A percentile compares a stretch with the other conserved stretches of the same genome.
phyloP scores from a whole-genome alignment of 2,113 vertebrate genomes.

The Hiodon alosoides region DNA sequence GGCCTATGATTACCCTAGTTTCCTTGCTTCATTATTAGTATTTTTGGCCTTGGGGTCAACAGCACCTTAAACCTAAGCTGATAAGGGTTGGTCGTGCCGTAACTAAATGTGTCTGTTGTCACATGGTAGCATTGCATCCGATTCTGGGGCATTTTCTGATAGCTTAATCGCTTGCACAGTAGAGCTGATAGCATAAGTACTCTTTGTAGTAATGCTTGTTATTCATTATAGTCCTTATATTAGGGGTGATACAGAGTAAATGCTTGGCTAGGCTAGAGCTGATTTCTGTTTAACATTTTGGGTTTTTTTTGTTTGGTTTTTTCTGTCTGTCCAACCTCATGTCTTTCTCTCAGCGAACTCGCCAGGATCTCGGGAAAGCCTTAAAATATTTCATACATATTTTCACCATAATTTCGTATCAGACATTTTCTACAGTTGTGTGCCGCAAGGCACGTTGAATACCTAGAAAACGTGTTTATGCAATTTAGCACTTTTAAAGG shows the following conservation, averaged over 20 bases:
- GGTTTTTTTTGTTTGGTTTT: not conserved
- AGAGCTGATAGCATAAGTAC: not conserved
- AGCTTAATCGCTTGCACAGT: conserved; percentile 5
- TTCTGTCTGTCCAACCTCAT: not conserved
- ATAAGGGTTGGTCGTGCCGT: not conserved
- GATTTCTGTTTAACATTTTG: not conserved
- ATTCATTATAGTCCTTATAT: conserved; percentile 20
- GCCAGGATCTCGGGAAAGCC: not conserved
- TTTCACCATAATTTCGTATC: not conserved
- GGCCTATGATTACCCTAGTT: not conserved
- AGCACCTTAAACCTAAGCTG: not conserved
- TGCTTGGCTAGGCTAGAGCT: not conserved
- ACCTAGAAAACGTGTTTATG: not conserved
- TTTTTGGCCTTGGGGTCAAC: not conserved
- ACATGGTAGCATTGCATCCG: conserved; percentile 7
- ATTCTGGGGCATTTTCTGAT: not conserved
- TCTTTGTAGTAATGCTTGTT: conserved; percentile 4
- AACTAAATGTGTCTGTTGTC: not conserved
- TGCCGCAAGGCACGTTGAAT: not conserved
- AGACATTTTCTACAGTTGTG: not conserved
- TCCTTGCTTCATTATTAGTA: conserved; percentile 4
- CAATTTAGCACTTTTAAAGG: conserved; percentile 12
- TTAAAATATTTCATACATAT: not conserved
- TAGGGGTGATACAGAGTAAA: conserved; percentile 4
- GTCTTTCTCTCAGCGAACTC: not conserved